Base-by-base conservation (phyloP, 2,888 invertebrate species). In the Mythimna vitellina region DNA sequence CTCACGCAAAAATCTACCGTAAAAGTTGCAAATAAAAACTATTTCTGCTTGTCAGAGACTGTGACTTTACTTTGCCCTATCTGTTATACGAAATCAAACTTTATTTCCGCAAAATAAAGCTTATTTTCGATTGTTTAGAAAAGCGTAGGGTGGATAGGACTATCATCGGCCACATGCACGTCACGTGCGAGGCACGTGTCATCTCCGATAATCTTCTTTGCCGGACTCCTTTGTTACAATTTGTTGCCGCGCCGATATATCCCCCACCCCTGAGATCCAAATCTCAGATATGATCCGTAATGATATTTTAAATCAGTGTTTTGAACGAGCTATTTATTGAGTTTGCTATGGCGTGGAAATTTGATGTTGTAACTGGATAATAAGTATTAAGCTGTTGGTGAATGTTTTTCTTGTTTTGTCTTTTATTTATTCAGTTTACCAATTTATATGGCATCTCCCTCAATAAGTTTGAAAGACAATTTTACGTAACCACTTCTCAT, bases 291-390 rank as follows among this genome's bases (percentile, higher is more conserved):
- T 92, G 92, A 92, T 89, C 85, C 91, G 91, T 95, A 95, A 96
- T 95, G 95, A 96, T 95, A 94, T 96, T 96, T 95, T 95, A 94
- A 96, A 95, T 93, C 94, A 91, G 92, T 92, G 92, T 90, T 93
- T 89, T 87, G 90, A 89, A 92, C 89, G 82, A 88, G 86, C 88
- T 90, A 89, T 91, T 91, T 92, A 93, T 93, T 92, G 86, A 86
- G 86, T 89, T 84, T 81, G 78, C 87, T 75, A 73, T 77, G 72
- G 75, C 83, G 78, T 81, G 72, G 75, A 72, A 81, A 83, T 81
- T 79, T 65, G 65, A 73, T 68, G 61, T 49, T 70, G 49, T 79
- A 61, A 57, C 49, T 46, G 17, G 42, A 57, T 71, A 53, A 42
- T 51, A 54, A 51, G 3, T 32, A 57, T 22, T 51, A 35, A 54